Base-by-base conservation (phyloP, 2,888 invertebrate genomes). In the Athetis lepigone region DNA sequence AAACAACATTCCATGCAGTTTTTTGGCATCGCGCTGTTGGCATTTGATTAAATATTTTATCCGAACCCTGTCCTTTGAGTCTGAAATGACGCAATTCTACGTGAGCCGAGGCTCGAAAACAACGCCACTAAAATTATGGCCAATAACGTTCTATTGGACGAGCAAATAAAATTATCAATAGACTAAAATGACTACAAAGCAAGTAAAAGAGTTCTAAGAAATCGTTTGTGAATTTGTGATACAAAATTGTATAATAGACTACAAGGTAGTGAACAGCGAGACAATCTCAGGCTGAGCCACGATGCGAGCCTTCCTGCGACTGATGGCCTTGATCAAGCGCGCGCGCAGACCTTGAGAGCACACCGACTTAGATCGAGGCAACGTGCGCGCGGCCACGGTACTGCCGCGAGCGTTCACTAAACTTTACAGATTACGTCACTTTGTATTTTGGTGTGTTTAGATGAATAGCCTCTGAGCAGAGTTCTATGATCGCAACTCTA, bases 371-470 rank as follows among this genome's bases (percentile, higher is more conserved):
- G 82, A 83, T 73, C 82, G 85, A 81, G 75, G 82, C 85, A 87
- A 86, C 84, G 87, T 86, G 87, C 63, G 85, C 88, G 54, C 75
- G 83, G 84, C 83, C 88, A 86, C 86, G 85, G 84, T 79, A 85
- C 85, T 80, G 74, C 75, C 67, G 56, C 69, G 70, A 81, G 86
- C 94, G 94, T 93, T 94, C 93, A 93, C 92, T 93, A 93, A 93
- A 94, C 94, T 93, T 90, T 92, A 77, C 85, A 75, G 80, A 88
- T 93, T 93, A 90, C 93, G 92, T 93, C 93, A 93, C 85, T 85
- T 79, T 79, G 70, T 90, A 88, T 91, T 91, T 91, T 87, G 84
- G 87, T 86, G 81, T 82, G 78, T 81, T 84, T 84, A 87, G 88
- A 91, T 90, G 88, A 90, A 90, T 88, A 88, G 87, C 88, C 89